A percentile compares a stretch with the other conserved stretches of the same genome.
Conservation (phyloP, 2,888 invertebrate species). For the Opisthograptis luteolata region DNA sequence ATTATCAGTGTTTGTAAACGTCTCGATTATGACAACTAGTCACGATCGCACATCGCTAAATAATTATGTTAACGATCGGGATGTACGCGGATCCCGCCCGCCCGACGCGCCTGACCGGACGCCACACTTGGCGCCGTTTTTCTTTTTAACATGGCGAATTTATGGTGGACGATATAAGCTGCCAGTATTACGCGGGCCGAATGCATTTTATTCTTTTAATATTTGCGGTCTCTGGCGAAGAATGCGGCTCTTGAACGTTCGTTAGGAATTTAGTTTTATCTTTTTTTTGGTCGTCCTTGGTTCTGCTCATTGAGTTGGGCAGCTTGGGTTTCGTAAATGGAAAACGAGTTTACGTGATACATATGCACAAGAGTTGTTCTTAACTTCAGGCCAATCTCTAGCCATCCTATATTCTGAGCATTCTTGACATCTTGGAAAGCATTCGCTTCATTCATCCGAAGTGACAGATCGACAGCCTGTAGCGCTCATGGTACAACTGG, state of each 20-base stretch:
- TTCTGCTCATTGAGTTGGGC: slow-evolving; percentile 11
- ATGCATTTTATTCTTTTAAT: slow-evolving; percentile 36
- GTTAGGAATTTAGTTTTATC: slow-evolving; percentile 17
- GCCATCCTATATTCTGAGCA: no score
- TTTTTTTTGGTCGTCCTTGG: slow-evolving; percentile 24
- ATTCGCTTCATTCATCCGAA: no score
- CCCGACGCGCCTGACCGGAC: slow-evolving; percentile 27
- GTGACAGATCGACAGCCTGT: no score
- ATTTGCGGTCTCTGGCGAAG: slow-evolving; percentile 20
- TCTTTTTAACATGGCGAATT: slow-evolving; percentile 44
- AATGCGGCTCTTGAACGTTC: slow-evolving; percentile 25
- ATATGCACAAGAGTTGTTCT: background rate
- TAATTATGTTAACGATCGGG: slow-evolving; percentile 68
- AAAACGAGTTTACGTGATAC: slow-evolving; percentile 13
- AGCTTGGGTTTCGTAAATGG: slow-evolving; percentile 9
- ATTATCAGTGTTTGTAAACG: no score
- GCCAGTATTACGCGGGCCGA: slow-evolving; percentile 56
- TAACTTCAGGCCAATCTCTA: no score
- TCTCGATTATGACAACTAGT: no score
- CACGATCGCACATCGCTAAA: no score
- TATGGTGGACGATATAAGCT: slow-evolving; percentile 50
- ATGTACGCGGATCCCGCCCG: slow-evolving; percentile 67
- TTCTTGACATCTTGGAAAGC: no score
- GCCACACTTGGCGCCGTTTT: slow-evolving; percentile 45
- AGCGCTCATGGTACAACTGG: no score